Evolutionary conservation across 2,797 vertebrate genomes (phyloP).

Genomic region (Poecile montanus): DNA sequence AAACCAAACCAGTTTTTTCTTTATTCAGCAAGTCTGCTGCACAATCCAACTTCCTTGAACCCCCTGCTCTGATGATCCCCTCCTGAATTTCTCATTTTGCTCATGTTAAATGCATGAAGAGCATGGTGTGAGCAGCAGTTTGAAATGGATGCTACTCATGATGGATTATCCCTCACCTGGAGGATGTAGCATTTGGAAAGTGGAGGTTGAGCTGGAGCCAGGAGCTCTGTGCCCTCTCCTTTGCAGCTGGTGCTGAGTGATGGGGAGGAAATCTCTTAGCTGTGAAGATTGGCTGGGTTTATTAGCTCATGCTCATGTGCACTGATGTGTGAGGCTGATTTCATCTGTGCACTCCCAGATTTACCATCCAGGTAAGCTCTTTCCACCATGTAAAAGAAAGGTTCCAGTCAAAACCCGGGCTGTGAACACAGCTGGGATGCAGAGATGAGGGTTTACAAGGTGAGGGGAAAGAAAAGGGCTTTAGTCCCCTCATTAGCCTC

Average conservation of each 20-base stretch:
- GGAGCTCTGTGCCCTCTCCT: neutral
- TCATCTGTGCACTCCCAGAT: neutral
- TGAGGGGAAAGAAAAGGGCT: neutral
- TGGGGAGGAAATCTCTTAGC: conserved; percentile 13
- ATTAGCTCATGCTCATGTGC: neutral
- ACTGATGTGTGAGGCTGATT: neutral
- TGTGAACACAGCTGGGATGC: neutral
- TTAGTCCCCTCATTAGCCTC: neutral
- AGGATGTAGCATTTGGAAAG: neutral
- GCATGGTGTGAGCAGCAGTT: neutral
- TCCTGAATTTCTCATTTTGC: neutral
- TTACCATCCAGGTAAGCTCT: neutral
- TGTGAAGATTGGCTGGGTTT: conserved; percentile 6
- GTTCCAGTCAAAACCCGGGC: neutral
- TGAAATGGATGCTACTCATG: neutral
- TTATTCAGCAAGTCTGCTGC: neutral
- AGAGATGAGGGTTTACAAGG: conserved; percentile 50
- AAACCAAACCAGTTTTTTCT: neutral
- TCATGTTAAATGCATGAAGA: neutral
- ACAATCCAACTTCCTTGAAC: neutral
- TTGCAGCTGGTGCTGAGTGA: conserved; percentile 15
- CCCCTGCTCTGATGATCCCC: neutral
- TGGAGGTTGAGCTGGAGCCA: neutral
- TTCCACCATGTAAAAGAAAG: neutral
- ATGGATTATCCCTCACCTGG: neutral